Conservation (phyloP, 1,140 invertebrate genomes). For the Pseudomyrmex gracilis region DNA sequence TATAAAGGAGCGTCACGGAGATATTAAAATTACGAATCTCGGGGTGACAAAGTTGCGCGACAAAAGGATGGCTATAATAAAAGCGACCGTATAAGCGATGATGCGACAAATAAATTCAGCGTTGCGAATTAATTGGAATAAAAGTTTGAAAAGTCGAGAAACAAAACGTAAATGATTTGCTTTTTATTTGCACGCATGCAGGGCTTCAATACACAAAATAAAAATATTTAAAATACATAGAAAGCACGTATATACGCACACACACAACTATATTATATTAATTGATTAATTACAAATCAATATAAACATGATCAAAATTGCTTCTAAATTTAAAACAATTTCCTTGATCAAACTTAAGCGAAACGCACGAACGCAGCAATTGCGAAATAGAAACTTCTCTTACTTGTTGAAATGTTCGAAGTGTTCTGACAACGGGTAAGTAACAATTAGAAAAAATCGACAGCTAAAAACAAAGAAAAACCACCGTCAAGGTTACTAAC, state of each 20-base stretch:
- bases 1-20: not conserved
- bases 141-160: too few species aligned
- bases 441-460: not conserved
- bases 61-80: constrained; percentile 27
- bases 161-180: too few species aligned
- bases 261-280: too few species aligned
- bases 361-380: not conserved
- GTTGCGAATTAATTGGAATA: constrained; percentile 2
- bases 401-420: constrained; percentile 11
- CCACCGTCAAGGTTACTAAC: not conserved
- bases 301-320: not conserved
- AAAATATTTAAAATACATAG: not conserved
- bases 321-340: not conserved
- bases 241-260: not conserved
- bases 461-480: constrained; percentile 6
- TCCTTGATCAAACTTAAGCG: too few species aligned
- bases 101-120: not conserved
- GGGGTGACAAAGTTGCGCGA: constrained; percentile 20
- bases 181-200: too few species aligned
- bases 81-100: not conserved
- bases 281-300: not conserved
- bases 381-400: constrained; percentile 6
- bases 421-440: not conserved
- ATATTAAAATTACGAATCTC: constrained; percentile 36
- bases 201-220: not conserved